Evolutionary conservation across 2,113 vertebrate species (phyloP).

Genomic region (Lethenteron reissneri): DNA sequence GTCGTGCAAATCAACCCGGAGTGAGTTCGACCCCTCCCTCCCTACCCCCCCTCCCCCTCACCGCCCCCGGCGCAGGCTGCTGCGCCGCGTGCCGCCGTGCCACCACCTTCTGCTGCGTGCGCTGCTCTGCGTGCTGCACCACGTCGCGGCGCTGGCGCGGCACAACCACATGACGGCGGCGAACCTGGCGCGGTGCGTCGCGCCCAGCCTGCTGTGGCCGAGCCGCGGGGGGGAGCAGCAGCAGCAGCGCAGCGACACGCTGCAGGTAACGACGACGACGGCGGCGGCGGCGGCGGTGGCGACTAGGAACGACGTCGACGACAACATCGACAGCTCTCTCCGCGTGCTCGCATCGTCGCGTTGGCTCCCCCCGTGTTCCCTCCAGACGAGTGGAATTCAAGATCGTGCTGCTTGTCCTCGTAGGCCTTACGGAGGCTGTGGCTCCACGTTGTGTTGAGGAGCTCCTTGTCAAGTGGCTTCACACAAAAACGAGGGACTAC

Average conservation of each 20-base stretch:
- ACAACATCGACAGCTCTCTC: neutral
- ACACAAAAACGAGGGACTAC: neutral
- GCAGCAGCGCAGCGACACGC: slow-evolving; percentile 31
- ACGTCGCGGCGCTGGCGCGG: slow-evolving; percentile 28
- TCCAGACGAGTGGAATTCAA: neutral
- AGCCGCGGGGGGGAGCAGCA: slow-evolving; percentile 15
- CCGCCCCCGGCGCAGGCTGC: too few relatives aligned
- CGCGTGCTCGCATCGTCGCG: neutral
- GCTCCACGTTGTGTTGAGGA: neutral
- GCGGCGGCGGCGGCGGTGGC: neutral
- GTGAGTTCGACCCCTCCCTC: too few relatives aligned
- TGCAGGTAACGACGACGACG: slow-evolving; percentile 11
- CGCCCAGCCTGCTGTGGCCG: slow-evolving; percentile 47
- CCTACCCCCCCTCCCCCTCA: too few relatives aligned
- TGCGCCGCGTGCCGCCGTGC: too few relatives aligned
- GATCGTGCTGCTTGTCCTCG: neutral
- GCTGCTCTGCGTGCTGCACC: slow-evolving; percentile 31
- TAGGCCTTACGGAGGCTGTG: neutral
- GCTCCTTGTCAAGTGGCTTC: neutral
- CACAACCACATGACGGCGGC: slow-evolving; percentile 54
- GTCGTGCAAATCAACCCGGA: too few relatives aligned
- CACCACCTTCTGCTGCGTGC: slow-evolving; percentile 33
- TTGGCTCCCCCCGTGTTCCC: neutral
- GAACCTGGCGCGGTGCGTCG: slow-evolving; percentile 66
- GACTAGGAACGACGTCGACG: too few relatives aligned